Evolutionary conservation across 1,140 invertebrate genomes (phyloP), one percentile per base, ranked within the genome.

Genomic region (Aplysia californica): DNA sequence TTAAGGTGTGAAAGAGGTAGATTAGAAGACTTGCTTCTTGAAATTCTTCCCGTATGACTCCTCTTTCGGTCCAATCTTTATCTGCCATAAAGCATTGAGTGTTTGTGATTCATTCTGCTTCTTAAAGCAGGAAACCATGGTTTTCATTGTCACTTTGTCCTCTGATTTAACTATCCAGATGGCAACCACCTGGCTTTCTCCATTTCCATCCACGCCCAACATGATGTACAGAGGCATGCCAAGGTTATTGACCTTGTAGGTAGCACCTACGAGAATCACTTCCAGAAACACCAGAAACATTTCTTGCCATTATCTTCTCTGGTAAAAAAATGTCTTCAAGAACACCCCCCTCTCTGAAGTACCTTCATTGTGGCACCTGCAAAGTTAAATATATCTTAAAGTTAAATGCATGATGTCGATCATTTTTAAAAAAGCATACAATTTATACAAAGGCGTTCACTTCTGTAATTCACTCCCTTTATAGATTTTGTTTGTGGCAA

Each of bases 211-310:
- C 15, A 70, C 68, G 21, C 15, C n/a, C 35, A 70, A 6, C 6
- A 70, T n/a, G 18, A 70, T 10, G 41, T 70, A 70, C 5, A 70
- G 68, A 4, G 68, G 68, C 68, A 70, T 70, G 5, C 68, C n/a
- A 23, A 70, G 31, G 26, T 70, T 50, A 31, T 70, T 70, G 15
- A 70, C 4, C 33, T 70, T 70, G 68, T 70, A 70, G n/a, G 68
- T 70, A 18, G 68, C 68, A 31, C 50, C 68, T 10, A 44, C 50
- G 36, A 67, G 33, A 23, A 67, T 35, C 21, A 67, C 15, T 35
- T 67, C 65, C 10, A 35, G 65, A 67, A 6, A 67, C 33, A 4
- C 26, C 29, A 18, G 6, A 26, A 18, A 61, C 6, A 31, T 61
- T 10, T 61, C 10, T n/a, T 50, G 44, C 44, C 44, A 50, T 50